Evolutionary conservation across 1,140 invertebrate species (phyloP).

Genomic region (Galleria mellonella): DNA sequence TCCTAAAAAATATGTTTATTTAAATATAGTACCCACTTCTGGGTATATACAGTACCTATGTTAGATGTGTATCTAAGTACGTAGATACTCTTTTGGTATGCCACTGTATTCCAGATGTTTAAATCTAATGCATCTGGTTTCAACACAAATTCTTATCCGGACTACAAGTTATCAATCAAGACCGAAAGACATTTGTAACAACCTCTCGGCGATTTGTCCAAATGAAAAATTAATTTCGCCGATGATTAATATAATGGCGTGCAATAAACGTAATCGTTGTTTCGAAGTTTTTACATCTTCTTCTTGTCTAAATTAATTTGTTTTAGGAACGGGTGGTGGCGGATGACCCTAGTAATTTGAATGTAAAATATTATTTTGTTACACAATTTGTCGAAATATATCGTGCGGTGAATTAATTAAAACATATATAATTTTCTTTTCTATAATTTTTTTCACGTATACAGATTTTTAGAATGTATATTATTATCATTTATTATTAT

Average conservation of each 20-base stretch:
- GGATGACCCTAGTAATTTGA: too few species aligned
- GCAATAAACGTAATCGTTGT: slow-evolving; percentile 71
- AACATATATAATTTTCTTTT: too few species aligned
- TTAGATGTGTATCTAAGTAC: too few species aligned
- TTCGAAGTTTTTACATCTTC: slow-evolving; percentile 72
- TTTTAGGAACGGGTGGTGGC: slow-evolving; percentile 20
- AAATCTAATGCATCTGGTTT: slow-evolving; percentile 19
- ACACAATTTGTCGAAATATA: not conserved
- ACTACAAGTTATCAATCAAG: slow-evolving; percentile 55
- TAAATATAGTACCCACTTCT: too few species aligned
- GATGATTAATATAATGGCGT: slow-evolving; percentile 70
- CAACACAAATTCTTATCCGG: slow-evolving; percentile 19
- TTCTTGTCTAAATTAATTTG: slow-evolving; percentile 70
- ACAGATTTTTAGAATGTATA: too few species aligned
- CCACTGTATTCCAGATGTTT: slow-evolving; percentile 26
- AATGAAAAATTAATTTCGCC: slow-evolving; percentile 73
- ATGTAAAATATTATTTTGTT: not conserved
- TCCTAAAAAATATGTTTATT: too few species aligned
- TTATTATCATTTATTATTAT: too few species aligned
- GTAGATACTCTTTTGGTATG: not conserved
- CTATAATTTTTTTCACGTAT: too few species aligned
- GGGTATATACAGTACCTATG: too few species aligned
- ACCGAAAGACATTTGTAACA: slow-evolving; percentile 55
- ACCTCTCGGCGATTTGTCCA: slow-evolving; percentile 65
- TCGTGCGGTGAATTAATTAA: slow-evolving; percentile 5